Evolutionary conservation across 2,888 invertebrate species (phyloP).

Genomic region (Drosophila multiciliata): DNA sequence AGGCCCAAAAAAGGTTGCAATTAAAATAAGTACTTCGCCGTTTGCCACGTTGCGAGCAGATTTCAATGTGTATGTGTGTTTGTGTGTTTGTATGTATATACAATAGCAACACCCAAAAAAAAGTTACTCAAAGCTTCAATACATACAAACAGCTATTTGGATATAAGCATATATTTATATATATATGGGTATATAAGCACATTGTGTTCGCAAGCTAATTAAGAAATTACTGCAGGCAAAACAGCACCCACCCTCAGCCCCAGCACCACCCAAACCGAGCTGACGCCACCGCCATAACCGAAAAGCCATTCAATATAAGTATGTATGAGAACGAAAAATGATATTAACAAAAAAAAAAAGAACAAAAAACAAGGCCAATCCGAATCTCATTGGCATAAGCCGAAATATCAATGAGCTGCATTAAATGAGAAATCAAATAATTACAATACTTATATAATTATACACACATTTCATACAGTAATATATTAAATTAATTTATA

Average conservation of each 20-base stretch:
- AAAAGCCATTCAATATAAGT: constrained; percentile 72
- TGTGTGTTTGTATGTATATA: constrained; percentile 5
- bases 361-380: constrained; percentile 8
- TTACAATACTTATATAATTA: not conserved
- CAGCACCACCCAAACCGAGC: constrained; percentile 11
- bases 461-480: not conserved
- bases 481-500: not conserved
- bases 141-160: constrained; percentile 17
- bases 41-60: constrained; percentile 38
- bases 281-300: constrained; percentile 54
- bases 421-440: not conserved
- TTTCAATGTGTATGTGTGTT: constrained; percentile 6
- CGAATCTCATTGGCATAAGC: not conserved
- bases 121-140: constrained; percentile 22
- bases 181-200: constrained; percentile 64
- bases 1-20: constrained; percentile 72
- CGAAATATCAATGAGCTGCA: constrained; percentile 47
- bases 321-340: constrained; percentile 57
- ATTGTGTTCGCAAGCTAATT: constrained; percentile 81
- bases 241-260: constrained; percentile 45
- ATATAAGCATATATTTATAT: constrained; percentile 16
- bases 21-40: constrained; percentile 75
- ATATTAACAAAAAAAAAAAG: constrained; percentile 62
- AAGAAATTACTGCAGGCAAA: constrained; percentile 83
- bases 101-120: constrained; percentile 28